These are phyloP conservation scores for Eudemis profundana DNA, from an alignment of 2,888 invertebrate species.

Conservation along the genomic window DNA sequence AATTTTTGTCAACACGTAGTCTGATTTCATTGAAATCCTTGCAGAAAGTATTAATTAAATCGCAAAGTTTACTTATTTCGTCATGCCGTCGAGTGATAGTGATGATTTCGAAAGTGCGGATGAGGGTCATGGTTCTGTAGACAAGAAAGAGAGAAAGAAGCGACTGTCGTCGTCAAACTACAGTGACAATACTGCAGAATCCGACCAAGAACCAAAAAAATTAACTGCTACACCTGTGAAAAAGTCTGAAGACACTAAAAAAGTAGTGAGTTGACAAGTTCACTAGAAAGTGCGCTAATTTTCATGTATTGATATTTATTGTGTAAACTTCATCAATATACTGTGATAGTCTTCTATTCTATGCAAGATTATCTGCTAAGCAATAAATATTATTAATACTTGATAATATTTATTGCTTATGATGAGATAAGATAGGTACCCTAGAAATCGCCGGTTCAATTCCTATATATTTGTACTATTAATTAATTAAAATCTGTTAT, in stretches of 20 bases:
- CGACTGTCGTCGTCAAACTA: slow-evolving; percentile 74
- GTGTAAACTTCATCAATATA: background rate
- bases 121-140: slow-evolving; percentile 82
- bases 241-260: slow-evolving; percentile 46
- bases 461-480: background rate
- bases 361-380: slow-evolving; percentile 1
- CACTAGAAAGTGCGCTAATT: background rate
- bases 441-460: background rate
- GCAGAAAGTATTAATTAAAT: slow-evolving; percentile 39
- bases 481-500: too few species aligned
- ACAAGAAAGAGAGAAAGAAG: slow-evolving; percentile 71
- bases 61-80: slow-evolving; percentile 24
- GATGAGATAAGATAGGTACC: background rate
- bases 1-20: slow-evolving; percentile 50
- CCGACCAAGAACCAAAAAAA: slow-evolving; percentile 56
- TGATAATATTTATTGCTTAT: background rate
- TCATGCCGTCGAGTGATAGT: slow-evolving; percentile 90
- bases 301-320: background rate
- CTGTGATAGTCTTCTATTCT: too few species aligned
- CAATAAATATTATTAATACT: slow-evolving; percentile 14
- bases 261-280: slow-evolving; percentile 45
- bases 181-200: slow-evolving; percentile 69
- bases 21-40: slow-evolving; percentile 21
- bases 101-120: slow-evolving; percentile 92
- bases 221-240: slow-evolving; percentile 47